Evolutionary conservation across 2,888 invertebrate species (phyloP).

Genomic region (Caenorhabditis becei): DNA sequence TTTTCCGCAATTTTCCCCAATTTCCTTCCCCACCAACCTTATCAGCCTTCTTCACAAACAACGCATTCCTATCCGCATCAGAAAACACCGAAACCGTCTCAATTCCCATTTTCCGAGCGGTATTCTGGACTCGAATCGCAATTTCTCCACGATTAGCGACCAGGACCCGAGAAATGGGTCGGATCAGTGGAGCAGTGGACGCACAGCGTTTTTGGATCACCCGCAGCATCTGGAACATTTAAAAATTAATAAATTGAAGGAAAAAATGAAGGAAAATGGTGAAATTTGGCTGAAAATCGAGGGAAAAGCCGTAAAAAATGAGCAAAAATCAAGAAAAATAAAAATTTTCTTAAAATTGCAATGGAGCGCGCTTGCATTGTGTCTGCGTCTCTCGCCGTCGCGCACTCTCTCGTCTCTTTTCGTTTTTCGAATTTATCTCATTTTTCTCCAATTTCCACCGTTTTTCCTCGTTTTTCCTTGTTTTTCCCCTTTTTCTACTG

Average conservation of each 20-base stretch:
- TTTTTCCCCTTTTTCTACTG: neutral
- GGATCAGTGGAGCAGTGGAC: conserved; percentile 66
- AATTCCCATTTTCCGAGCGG: conserved; percentile 91
- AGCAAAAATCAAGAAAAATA: conserved; percentile 10
- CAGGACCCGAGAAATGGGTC: conserved; percentile 79
- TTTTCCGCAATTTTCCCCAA: neutral
- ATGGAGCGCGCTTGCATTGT: conserved; percentile 33
- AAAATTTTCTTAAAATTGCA: conserved; percentile 1
- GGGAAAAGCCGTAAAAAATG: conserved; percentile 16
- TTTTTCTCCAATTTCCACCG: conserved; percentile 6
- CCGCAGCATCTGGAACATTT: conserved; percentile 60
- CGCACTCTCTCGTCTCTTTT: conserved; percentile 12
- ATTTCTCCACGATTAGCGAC: conserved; percentile 83
- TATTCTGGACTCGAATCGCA: conserved; percentile 83
- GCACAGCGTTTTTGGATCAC: conserved; percentile 50
- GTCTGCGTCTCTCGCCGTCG: conserved; percentile 24
- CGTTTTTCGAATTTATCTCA: conserved; percentile 16
- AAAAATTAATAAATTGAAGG: neutral
- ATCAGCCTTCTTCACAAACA: conserved; percentile 71
- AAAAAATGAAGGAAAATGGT: neutral
- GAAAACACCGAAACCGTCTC: conserved; percentile 93
- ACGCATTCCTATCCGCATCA: conserved; percentile 80
- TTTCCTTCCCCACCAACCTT: conserved; percentile 38
- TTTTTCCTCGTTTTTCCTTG: conserved; percentile 15
- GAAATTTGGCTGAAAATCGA: neutral